Evolutionary conservation across 2,797 vertebrate species (phyloP), one percentile per base, ranked within the genome.

Genomic region (Schizopygopsis pylzovi): DNA sequence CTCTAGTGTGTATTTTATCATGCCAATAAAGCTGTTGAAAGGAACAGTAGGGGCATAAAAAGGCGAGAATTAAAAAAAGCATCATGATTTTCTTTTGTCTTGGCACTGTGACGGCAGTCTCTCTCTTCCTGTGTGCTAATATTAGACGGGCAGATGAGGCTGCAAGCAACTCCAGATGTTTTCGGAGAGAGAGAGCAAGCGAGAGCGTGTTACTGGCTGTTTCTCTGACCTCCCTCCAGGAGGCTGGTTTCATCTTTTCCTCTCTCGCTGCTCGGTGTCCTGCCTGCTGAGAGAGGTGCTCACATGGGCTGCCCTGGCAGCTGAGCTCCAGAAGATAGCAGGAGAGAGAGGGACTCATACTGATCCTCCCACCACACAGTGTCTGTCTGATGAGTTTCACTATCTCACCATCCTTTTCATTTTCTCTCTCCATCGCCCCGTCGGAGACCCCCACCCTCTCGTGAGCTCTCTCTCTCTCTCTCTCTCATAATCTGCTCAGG

Each of bases 401-500:
- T 86, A 92, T 91, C 92, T 92, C 84, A 79, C 88, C 90, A 89
- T 87, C 85, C 89, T 88, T 85, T 87, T 89, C 87, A 87, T 85
- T 89, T 89, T 89, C 88, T 82, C 85, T 87, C 82, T 83, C 81
- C 86, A 86, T 84, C 80, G 84, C 86, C 84, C 83, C n/a, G 79
- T 85, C 86, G 82, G 83, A 88, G 85, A 83, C 86, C 89, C 70
- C 52, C 87, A 39, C 87, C 84, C 86, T 72, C 65, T 81, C 15
- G 37, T 68, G n/a, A 63, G 33, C 33, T 49, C 84, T 59, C 45
- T 59, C 75, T 81, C 82, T 61, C 85, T 73, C 93, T 93, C 94
- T 91, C 92, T 93, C 93, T 91, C 94, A 94, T 95, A 95, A 96
- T 95, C 95, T 95, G 93, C 94, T 95, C 94, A 94, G 95, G 93